Conservation (phyloP, 1,140 invertebrate species). For the Aricia agestis region DNA sequence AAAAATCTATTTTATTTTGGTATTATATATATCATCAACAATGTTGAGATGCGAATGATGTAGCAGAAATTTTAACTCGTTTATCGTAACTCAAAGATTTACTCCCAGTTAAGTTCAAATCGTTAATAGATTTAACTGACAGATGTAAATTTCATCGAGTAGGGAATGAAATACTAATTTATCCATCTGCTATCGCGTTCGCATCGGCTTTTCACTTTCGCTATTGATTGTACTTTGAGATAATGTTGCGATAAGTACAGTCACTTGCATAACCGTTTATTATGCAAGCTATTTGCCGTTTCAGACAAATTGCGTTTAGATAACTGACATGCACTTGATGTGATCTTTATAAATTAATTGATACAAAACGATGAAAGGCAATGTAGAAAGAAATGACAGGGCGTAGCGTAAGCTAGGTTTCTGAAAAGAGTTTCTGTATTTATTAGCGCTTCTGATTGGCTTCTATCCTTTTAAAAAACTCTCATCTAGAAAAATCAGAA, state of each 20-base stretch:
- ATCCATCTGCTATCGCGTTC: not conserved
- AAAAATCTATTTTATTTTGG: too few species aligned
- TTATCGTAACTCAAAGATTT: not conserved
- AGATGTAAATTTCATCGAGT: not conserved
- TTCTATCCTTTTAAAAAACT: too few species aligned
- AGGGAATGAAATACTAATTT: not conserved
- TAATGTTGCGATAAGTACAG: conserved; percentile 1
- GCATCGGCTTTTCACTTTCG: conserved; percentile 4
- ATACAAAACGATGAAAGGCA: too few species aligned
- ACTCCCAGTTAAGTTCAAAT: not conserved
- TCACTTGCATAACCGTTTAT: not conserved
- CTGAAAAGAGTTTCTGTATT: too few species aligned
- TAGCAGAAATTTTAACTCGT: not conserved
- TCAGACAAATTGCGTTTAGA: conserved; percentile 7
- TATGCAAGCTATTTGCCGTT: conserved; percentile 11
- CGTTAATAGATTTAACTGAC: not conserved
- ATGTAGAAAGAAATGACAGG: too few species aligned
- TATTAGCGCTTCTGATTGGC: too few species aligned
- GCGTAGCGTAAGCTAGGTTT: too few species aligned
- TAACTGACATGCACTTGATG: not conserved
- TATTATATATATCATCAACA: too few species aligned
- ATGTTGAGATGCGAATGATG: too few species aligned
- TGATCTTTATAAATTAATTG: not conserved
- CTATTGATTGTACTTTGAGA: not conserved
- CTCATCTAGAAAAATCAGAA: too few species aligned